These are phyloP conservation scores for Pelobates cultripes DNA, from an alignment of 2,797 vertebrate species.

Conservation along the genomic window DNA sequence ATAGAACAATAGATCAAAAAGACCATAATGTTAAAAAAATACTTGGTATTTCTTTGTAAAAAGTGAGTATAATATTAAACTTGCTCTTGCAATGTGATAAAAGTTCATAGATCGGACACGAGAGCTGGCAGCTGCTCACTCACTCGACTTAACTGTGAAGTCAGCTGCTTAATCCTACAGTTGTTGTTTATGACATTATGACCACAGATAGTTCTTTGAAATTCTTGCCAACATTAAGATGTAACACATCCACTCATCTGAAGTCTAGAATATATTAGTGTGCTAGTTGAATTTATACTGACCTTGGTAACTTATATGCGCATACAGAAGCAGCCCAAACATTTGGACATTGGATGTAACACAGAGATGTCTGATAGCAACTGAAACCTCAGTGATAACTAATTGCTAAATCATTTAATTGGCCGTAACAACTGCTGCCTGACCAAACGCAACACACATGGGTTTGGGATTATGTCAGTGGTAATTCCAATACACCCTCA, in stretches of 20 bases:
- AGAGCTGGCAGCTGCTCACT: constrained; percentile 37
- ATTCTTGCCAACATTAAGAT: constrained; percentile 31
- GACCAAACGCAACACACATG: no score
- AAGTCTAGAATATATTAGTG: constrained; percentile 12
- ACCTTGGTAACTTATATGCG: not conserved
- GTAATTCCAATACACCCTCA: no score
- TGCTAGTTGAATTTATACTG: constrained; percentile 11
- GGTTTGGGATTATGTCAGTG: no score
- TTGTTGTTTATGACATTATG: constrained; percentile 34
- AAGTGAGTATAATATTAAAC: constrained; percentile 9
- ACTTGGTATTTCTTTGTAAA: not conserved
- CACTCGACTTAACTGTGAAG: constrained; percentile 37
- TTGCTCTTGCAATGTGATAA: constrained; percentile 16
- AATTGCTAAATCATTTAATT: no score
- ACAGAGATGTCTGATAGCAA: no score
- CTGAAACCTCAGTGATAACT: no score
- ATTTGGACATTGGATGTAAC: not conserved
- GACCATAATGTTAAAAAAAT: not conserved
- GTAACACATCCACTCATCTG: not conserved
- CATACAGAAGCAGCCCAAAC: not conserved
- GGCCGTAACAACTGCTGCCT: no score
- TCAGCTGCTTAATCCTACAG: constrained; percentile 45
- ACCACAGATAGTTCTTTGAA: constrained; percentile 33
- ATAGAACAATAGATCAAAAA: not conserved
- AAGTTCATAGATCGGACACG: constrained; percentile 40